Evolutionary conservation across 1,140 invertebrate species (phyloP), one percentile per base, ranked within the genome.

Genomic region (Halictus rubicundus): DNA sequence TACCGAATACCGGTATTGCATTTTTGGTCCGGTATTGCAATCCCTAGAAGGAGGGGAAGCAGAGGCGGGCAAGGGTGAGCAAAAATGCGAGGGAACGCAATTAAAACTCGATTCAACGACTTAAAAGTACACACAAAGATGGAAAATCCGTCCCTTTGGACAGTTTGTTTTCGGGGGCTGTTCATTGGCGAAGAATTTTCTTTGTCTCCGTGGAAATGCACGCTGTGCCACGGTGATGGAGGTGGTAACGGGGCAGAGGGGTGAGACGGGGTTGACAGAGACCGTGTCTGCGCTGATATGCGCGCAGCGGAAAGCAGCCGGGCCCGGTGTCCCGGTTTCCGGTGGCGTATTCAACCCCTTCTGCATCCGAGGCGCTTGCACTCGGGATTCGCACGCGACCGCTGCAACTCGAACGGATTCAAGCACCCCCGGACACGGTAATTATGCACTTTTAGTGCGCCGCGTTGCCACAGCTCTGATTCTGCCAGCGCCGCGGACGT

Each of bases 271-370:
- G 16, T n/a, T 6, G 21, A 64, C 4, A 49, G 42, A 73, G 25
- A 27, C 42, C 37, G 59, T 32, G 32, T 46, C 21, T 37, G 70
- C 6, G 19, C 9, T 63, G 60, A 63, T 32, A 21, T 19, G 49
- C 19, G 49, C 42, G 27, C 19, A 23, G n/a, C 60, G 70, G n/a
- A 52, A 49, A 61, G 19, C 25, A 52, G 27, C 25, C 60, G 14
- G 70, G 25, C 49, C 59, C 70, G 42, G 25, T 49, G 70, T 73
- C 60, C 70, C n/a, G 59, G 70, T 73, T 73, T 73, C 57, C 70
- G 60, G 70, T 63, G 23, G 60, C 32, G 59, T 49, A 72, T 49
- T 72, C 57, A 60, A 61, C 57, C 70, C 37, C 57, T 60, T 23
- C 42, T n/a, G 60, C 23, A 57, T 25, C 70, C 4, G 19, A 10